Evolutionary conservation across 2,888 invertebrate genomes (phyloP), one percentile per base, ranked within the genome.

Genomic region (Aquatica leii): DNA sequence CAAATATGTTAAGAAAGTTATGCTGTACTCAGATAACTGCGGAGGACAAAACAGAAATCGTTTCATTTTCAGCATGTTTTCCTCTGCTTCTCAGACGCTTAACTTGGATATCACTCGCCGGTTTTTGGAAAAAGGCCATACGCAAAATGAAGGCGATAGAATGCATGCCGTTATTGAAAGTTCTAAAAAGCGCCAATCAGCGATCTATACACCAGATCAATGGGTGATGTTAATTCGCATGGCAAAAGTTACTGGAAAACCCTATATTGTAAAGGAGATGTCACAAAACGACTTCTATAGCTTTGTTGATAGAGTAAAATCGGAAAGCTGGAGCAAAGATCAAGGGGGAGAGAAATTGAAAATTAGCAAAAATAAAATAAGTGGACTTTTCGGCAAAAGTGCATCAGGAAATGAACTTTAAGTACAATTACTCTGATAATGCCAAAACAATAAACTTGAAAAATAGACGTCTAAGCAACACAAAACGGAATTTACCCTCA

Each of bases 161-260:
- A n/a, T n/a, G n/a, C n/a, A n/a, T n/a, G n/a, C n/a, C n/a, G n/a
- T n/a, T n/a, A n/a, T n/a, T n/a, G n/a, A n/a, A n/a, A n/a, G n/a
- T n/a, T n/a, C n/a, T n/a, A n/a, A n/a, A n/a, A n/a, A n/a, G n/a
- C n/a, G n/a, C n/a, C n/a, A 49, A 15, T 37, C 37, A n/a, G 48
- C 24, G 1, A 11, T 54, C 8, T 60, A 54, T 34, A 8, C 35
- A 5, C 54, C 54, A 6, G 35, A 59, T 14, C 59, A 59, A 50
- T 59, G 51, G 58, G 34, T 59, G 1, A 59, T 11, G 1, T 34
- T 59, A 20, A 59, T 53, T 15, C 12, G 52, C 14, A 31, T 51
- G 43, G 51, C 43, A n/a, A 52, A 52, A 52, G 14, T 15, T n/a
- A 41, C 52, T 17, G 46, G 52, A 59, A 52, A 18, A 52, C 35